Conservation (phyloP, 2,888 invertebrate species). For the Mesochorus sp. region DNA sequence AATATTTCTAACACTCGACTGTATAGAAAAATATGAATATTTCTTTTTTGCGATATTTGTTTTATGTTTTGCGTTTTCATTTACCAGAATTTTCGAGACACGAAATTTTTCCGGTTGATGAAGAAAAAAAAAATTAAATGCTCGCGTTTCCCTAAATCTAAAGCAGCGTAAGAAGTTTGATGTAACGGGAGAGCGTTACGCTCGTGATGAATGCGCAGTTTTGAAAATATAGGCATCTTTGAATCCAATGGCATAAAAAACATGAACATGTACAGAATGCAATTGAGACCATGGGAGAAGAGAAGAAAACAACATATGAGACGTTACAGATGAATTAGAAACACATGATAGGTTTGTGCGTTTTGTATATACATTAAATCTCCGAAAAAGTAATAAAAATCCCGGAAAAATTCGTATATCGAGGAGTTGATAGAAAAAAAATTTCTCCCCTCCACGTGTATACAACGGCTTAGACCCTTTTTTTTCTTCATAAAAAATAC, state of each 20-base stretch:
- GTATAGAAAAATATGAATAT: constrained; percentile 62
- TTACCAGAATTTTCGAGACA: constrained; percentile 46
- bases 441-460: background rate
- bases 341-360: constrained; percentile 51
- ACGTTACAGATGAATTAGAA: constrained; percentile 10
- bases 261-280: constrained; percentile 12
- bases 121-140: constrained; percentile 48
- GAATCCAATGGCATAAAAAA: constrained; percentile 17
- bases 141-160: constrained; percentile 44
- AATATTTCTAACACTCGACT: constrained; percentile 27
- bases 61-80: constrained; percentile 4
- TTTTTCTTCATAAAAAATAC: constrained; percentile 54
- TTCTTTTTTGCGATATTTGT: constrained; percentile 37
- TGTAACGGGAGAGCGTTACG: no score
- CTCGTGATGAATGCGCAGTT: no score
- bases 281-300: background rate
- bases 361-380: constrained; percentile 1
- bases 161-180: constrained; percentile 16
- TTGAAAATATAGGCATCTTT: no score
- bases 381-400: constrained; percentile 31
- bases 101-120: constrained; percentile 12
- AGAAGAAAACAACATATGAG: constrained; percentile 24
- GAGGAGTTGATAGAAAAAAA: constrained; percentile 4
- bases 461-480: constrained; percentile 31
- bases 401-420: constrained; percentile 25